Base-by-base conservation (phyloP, 2,888 invertebrate species). In the Acronicta aceris region DNA sequence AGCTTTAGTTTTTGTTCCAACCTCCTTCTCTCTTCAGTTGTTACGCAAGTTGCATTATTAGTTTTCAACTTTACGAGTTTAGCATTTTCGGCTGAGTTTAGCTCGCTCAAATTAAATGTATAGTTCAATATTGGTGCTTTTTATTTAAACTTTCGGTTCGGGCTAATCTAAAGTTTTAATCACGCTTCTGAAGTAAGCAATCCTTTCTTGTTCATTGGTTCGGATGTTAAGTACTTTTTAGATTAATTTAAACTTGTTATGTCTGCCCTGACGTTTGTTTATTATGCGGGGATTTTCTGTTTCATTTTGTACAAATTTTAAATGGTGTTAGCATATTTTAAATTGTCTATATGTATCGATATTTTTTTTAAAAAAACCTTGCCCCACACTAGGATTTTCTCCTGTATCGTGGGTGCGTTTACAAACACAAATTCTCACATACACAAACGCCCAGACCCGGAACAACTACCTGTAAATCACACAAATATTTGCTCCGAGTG, bases 31-130 rank as follows among this genome's bases (percentile, higher is more conserved):
- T 79, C 79, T 81, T 86, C 84, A 83, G 83, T 84, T 83, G 83
- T 84, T 83, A 85, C 86, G 84, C 86, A 90, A 91, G 86, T 89
- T 91, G 87, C 87, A 89, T 90, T 92, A 92, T 91, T 92, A 91
- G 90, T 92, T 92, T 91, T 83, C 84, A 88, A 88, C 87, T 87
- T 80, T 73, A 78, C 82, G 82, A 90, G 86, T 89, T 90, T 84
- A 84, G 82, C 81, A 88, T 89, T 89, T 91, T 88, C 86, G 85
- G 83, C 78, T 74, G 73, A 77, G 81, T 82, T 84, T 75, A 78
- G 78, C 66, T 76, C 78, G 82, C 79, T 79, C 75, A 86, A 87
- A 88, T 89, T 85, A 84, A 82, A 85, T 77, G 75, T 82, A 80
- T 86, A 69, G 71, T 66, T 66, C 84, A 74, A 87, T 87, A 83